phyloP scores from a whole-genome alignment of 2,113 vertebrate species.

The Odocoileus virginianus region DNA sequence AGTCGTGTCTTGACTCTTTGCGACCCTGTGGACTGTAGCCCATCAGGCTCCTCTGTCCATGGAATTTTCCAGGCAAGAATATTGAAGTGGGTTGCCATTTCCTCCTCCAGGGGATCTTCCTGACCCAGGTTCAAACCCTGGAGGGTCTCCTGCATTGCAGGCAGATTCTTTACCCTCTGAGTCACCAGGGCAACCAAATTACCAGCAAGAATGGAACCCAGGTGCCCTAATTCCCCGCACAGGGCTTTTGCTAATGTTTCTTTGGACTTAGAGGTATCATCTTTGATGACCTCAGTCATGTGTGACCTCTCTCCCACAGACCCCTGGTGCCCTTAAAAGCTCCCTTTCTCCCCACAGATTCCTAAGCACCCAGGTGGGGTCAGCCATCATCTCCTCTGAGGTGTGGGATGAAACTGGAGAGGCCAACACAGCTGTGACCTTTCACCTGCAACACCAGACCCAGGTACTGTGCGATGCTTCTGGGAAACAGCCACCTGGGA shows the following conservation, averaged over 20 bases:
- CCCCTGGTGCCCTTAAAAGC: not conserved
- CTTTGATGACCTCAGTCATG: not conserved
- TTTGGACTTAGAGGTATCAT: not conserved
- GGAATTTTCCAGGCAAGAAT: not conserved
- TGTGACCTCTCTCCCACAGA: not conserved
- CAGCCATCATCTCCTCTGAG: constrained; percentile 87
- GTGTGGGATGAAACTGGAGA: constrained; percentile 81
- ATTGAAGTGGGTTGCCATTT: not conserved
- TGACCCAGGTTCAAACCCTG: not conserved
- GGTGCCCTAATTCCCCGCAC: not conserved
- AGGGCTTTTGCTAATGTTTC: not conserved
- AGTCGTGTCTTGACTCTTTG: not conserved
- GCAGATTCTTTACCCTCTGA: not conserved
- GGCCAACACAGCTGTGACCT: constrained; percentile 84
- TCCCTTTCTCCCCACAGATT: constrained; percentile 75
- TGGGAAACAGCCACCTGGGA: not conserved
- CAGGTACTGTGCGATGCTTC: constrained; percentile 74
- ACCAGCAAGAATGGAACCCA: not conserved
- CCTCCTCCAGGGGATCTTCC: not conserved
- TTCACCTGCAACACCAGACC: constrained; percentile 83
- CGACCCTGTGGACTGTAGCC: not conserved
- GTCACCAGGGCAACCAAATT: not conserved
- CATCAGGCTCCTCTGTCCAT: not conserved
- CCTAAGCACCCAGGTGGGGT: constrained; percentile 83
- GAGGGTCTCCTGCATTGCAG: fast-evolving